Percentiles rank a stretch among this genome's conserved stretches.
phyloP scores from a whole-genome alignment of 2,888 invertebrate species.

The Cryptus viduatorius region DNA sequence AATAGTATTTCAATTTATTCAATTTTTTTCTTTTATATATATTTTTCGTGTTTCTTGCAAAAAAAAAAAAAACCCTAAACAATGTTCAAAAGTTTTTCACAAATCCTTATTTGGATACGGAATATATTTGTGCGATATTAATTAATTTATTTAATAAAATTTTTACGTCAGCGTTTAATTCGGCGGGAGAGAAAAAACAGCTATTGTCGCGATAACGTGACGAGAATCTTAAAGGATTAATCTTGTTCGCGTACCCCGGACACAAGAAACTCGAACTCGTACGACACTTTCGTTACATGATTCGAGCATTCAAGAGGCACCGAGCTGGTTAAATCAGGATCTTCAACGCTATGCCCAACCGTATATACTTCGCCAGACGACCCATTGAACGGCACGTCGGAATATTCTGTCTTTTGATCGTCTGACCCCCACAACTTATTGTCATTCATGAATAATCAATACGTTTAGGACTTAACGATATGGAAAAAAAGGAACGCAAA shows the following conservation, averaged over 20 bases:
- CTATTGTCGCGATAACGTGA: conserved; percentile 11
- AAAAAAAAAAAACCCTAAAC: background rate
- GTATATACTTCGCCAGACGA: background rate
- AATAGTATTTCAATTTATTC: background rate
- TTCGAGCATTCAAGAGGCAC: conserved; percentile 50
- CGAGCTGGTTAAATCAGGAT: conserved; percentile 56
- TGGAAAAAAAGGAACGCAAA: background rate
- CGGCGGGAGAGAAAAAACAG: background rate
- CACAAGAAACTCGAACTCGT: conserved; percentile 29
- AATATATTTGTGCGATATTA: background rate
- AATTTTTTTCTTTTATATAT: background rate
- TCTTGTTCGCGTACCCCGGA: conserved; percentile 9
- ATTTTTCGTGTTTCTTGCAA: background rate
- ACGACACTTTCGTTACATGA: conserved; percentile 44
- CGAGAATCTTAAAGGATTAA: conserved; percentile 29
- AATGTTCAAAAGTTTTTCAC: background rate
- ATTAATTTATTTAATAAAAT: background rate
- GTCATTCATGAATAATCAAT: conserved; percentile 30
- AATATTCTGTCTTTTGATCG: conserved; percentile 34
- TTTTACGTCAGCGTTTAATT: background rate
- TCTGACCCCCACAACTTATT: conserved; percentile 44
- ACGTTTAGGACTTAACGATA: background rate
- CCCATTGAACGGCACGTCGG: conserved; percentile 31
- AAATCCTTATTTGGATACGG: background rate
- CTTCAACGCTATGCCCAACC: conserved; percentile 11